A percentile compares a stretch with the other conserved stretches of the same genome.
phyloP scores from a whole-genome alignment of 2,113 vertebrate genomes.

The Ptilorrhoa leucosticta region DNA sequence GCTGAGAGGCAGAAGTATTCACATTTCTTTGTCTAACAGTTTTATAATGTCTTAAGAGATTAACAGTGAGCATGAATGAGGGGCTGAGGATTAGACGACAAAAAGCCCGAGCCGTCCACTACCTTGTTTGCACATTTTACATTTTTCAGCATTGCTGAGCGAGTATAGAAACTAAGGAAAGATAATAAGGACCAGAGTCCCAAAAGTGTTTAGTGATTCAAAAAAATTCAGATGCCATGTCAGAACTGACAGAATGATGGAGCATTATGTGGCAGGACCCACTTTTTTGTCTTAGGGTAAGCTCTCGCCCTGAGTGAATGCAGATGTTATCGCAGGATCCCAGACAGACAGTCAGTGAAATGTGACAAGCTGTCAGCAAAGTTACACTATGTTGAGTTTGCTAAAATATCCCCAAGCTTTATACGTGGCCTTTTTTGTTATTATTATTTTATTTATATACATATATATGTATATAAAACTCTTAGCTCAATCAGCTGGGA shows the following conservation, averaged over 20 bases:
- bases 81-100: constrained; percentile 81
- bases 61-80: constrained; percentile 88
- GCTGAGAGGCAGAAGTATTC: constrained; percentile 83
- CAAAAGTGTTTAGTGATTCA: constrained; percentile 88
- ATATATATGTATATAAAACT: not conserved
- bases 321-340: constrained; percentile 91
- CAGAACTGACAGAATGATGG: constrained; percentile 84
- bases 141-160: constrained; percentile 75
- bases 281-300: constrained; percentile 86
- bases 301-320: constrained; percentile 92
- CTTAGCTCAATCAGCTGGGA: constrained; percentile 11
- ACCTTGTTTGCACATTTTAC: constrained; percentile 84
- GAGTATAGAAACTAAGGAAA: constrained; percentile 78
- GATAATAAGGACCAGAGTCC: constrained; percentile 85
- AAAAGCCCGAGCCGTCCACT: constrained; percentile 76
- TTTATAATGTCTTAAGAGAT: constrained; percentile 89
- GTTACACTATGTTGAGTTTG: constrained; percentile 81
- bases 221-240: constrained; percentile 86
- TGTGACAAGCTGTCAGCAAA: constrained; percentile 85
- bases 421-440: constrained; percentile 11
- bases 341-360: constrained; percentile 84
- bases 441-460: not conserved
- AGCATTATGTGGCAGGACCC: constrained; percentile 81
- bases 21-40: constrained; percentile 84
- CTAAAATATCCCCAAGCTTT: constrained; percentile 79